Conservation (phyloP, 2,888 invertebrate genomes). For the Cantharis flavilabris region DNA sequence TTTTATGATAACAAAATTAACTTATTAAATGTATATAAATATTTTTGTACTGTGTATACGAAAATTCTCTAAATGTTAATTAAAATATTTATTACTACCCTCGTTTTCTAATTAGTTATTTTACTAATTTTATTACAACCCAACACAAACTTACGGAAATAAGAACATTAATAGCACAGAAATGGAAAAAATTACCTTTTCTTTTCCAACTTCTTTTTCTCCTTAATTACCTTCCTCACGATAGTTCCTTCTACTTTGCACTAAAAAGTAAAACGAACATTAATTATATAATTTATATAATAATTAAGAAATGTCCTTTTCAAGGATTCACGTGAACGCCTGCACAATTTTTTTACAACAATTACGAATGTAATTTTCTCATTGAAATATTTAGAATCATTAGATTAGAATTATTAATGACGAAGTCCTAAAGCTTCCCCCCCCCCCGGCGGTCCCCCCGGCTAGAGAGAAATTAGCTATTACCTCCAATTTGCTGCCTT, state of each 20-base stretch:
- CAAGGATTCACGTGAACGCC: too few relatives aligned
- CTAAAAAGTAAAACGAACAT: background rate
- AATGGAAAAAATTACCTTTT: background rate
- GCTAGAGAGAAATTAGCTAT: too few relatives aligned
- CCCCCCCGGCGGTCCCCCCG: too few relatives aligned
- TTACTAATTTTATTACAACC: background rate
- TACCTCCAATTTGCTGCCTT: too few relatives aligned
- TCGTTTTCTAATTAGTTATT: background rate
- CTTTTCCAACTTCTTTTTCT: background rate
- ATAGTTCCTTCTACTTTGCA: background rate
- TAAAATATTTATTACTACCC: conserved; percentile 1
- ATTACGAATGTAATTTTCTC: too few relatives aligned
- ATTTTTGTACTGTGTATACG: conserved; percentile 4
- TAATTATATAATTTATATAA: background rate
- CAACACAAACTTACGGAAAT: background rate
- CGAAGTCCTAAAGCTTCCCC: too few relatives aligned
- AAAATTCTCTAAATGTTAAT: conserved; percentile 3
- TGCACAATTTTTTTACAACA: too few relatives aligned
- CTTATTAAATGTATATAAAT: background rate
- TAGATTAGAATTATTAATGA: too few relatives aligned
- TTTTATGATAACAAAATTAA: background rate
- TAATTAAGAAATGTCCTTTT: background rate
- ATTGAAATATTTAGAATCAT: too few relatives aligned
- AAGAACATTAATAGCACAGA: background rate
- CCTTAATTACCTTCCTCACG: background rate